phyloP scores from a whole-genome alignment of 2,797 vertebrate genomes.

The Acrossocheilus fasciatus region DNA sequence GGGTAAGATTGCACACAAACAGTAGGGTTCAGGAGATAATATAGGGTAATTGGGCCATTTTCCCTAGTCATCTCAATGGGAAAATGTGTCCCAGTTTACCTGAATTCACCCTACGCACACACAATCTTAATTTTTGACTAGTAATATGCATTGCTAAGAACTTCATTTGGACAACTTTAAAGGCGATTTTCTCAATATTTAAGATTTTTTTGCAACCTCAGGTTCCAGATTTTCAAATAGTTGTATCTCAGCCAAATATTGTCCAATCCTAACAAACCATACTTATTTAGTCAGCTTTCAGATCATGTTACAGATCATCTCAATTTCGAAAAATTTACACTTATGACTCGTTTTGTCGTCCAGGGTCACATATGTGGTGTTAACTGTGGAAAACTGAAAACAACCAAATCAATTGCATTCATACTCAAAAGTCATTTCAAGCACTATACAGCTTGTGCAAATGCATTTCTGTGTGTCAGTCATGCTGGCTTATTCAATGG shows the following conservation, averaged over 20 bases:
- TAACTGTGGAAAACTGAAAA: not conserved
- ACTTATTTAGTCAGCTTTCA: too few relatives aligned
- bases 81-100: not conserved
- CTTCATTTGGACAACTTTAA: too few relatives aligned
- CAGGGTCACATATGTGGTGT: not conserved
- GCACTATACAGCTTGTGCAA: not conserved
- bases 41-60: not conserved
- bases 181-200: too few relatives aligned
- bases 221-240: too few relatives aligned
- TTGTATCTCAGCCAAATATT: too few relatives aligned
- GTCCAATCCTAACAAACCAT: too few relatives aligned
- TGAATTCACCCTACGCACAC: not conserved
- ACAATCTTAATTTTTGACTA: too few relatives aligned
- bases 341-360: too few relatives aligned
- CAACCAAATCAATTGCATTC: not conserved
- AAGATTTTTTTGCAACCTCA: too few relatives aligned
- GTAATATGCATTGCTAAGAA: too few relatives aligned
- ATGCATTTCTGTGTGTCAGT: constrained; percentile 12
- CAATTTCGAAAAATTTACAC: too few relatives aligned
- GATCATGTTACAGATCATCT: too few relatives aligned
- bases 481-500: constrained; percentile 4
- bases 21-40: not conserved
- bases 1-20: constrained; percentile 77
- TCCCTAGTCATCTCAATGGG: not conserved
- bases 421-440: not conserved